These are phyloP conservation scores for Enhydra lutris DNA, from an alignment of 2,113 vertebrate species.

Conservation along the genomic window DNA sequence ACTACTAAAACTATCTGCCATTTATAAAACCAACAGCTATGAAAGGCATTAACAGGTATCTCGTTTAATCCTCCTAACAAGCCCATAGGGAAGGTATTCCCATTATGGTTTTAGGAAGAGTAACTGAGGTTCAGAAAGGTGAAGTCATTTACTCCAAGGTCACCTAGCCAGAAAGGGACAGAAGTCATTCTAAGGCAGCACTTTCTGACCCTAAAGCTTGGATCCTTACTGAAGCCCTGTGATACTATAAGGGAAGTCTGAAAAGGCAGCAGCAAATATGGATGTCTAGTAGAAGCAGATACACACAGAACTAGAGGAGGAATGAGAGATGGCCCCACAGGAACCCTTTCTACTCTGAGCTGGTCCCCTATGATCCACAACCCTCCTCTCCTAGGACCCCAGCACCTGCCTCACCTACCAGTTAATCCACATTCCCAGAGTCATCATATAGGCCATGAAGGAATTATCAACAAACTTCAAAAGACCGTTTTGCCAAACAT, in stretches of 20 bases:
- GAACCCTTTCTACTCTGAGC: background rate
- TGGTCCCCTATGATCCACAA: background rate
- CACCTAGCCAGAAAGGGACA: background rate
- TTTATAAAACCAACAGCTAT: background rate
- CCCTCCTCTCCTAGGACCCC: background rate
- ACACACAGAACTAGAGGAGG: background rate
- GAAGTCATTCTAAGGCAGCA: background rate
- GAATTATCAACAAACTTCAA: background rate
- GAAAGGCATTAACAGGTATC: background rate
- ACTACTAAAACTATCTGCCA: background rate
- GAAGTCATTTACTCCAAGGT: background rate
- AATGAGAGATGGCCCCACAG: background rate
- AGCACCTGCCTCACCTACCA: background rate
- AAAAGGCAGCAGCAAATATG: background rate
- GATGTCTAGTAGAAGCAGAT: background rate
- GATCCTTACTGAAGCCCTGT: background rate
- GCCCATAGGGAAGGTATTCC: background rate
- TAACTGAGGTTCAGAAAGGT: background rate
- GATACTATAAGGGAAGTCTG: background rate
- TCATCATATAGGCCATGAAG: background rate
- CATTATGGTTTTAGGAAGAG: background rate
- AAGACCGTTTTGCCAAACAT: background rate
- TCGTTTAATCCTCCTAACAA: background rate
- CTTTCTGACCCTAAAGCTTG: background rate
- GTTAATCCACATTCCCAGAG: background rate